A percentile compares a stretch with the other conserved stretches of the same genome.
Conservation (phyloP, 2,888 invertebrate species). For the Hemaris fuciformis region DNA sequence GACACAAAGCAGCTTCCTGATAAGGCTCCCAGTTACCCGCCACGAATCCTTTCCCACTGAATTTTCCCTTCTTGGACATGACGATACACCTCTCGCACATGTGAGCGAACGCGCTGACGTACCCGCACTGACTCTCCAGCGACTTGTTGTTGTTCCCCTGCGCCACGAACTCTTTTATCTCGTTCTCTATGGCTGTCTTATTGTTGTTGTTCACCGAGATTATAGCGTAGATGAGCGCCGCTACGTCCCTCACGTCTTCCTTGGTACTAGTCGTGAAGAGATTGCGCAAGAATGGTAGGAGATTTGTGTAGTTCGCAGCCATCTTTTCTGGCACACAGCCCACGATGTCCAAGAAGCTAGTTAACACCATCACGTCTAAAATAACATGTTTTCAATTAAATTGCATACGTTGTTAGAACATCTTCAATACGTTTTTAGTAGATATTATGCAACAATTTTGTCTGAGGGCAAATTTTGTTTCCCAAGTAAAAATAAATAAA, state of each 20-base stretch:
- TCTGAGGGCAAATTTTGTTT: neutral
- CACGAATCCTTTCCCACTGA: constrained; percentile 62
- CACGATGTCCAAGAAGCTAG: constrained; percentile 91
- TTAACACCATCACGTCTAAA: constrained; percentile 84
- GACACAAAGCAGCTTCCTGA: constrained; percentile 78
- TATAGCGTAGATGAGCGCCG: constrained; percentile 88
- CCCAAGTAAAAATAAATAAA: no score
- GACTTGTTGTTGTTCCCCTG: constrained; percentile 79
- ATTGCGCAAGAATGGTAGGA: constrained; percentile 84
- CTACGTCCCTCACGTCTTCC: constrained; percentile 87
- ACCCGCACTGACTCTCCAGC: constrained; percentile 90
- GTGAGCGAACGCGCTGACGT: constrained; percentile 86
- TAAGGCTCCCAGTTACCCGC: constrained; percentile 80
- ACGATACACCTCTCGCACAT: constrained; percentile 85
- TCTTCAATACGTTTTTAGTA: no score
- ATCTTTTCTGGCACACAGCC: constrained; percentile 89
- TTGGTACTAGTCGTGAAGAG: constrained; percentile 85
- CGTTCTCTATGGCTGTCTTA: constrained; percentile 69
- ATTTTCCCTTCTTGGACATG: constrained; percentile 63
- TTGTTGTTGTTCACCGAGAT: constrained; percentile 84
- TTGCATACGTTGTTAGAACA: neutral
- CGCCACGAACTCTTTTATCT: constrained; percentile 76
- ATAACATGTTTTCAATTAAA: constrained; percentile 11
- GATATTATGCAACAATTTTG: neutral
- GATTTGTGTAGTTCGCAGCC: constrained; percentile 82